phyloP scores from a whole-genome alignment of 2,113 vertebrate species.

The Microtus pennsylvanicus region DNA sequence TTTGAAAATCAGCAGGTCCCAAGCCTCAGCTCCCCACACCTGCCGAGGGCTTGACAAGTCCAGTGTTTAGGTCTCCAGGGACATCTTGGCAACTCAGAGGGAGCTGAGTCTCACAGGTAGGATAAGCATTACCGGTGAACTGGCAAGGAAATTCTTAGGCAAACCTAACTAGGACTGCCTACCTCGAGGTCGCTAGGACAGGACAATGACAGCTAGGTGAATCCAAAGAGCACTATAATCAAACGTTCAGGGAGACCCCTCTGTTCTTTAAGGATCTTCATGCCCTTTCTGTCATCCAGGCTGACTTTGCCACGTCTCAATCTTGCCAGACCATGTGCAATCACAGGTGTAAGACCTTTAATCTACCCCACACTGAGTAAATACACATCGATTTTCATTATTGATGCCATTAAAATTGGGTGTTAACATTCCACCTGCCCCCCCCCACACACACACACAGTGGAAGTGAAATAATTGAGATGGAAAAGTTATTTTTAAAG shows the following conservation, averaged over 20 bases:
- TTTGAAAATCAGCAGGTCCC: neutral
- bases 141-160: neutral
- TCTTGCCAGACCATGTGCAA: neutral
- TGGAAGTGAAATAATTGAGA: neutral
- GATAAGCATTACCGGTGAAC: neutral
- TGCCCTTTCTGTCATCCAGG: neutral
- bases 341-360: neutral
- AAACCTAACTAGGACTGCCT: neutral
- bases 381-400: neutral
- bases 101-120: neutral
- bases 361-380: neutral
- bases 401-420: neutral
- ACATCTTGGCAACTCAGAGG: neutral
- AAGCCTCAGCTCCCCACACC: neutral
- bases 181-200: neutral
- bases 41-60: neutral
- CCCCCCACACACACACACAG: neutral
- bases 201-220: neutral
- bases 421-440: slow-evolving; percentile 23
- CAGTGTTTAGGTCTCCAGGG: neutral
- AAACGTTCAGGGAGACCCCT: neutral
- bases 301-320: neutral
- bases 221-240: neutral
- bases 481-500: neutral
- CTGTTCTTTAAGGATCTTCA: neutral